Evolutionary conservation across 2,797 vertebrate genomes (phyloP), one percentile per base, ranked within the genome.

Genomic region (Leptodactylus fallax): DNA sequence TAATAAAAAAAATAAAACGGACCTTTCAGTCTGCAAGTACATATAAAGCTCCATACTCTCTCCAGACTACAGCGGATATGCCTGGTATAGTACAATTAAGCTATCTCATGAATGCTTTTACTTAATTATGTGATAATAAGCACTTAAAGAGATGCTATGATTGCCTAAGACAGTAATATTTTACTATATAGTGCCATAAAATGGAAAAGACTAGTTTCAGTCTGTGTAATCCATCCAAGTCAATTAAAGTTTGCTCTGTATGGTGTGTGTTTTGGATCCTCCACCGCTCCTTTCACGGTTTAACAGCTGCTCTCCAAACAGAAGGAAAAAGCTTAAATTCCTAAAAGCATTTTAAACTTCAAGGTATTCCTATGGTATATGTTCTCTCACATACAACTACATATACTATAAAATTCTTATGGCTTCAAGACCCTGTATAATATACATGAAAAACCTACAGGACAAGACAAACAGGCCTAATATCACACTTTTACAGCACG

Each of bases 231-330:
- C 56, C 58, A 63, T 85, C 67, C 45, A 85, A 85, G 56, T 53
- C 47, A 76, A 85, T 88, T 88, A 85, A 85, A 88, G 61, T 56
- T 51, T 87, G 67, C 58, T 81, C 79, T 81, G 65, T 23, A 55
- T 74, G 55, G n/a, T 88, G 81, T 85, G 60, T 88, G 61, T 19
- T 88, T 85, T 88, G 82, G 82, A 88, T 60, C 19, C 14, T 21
- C 36, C 47, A 17, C 45, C 72, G 45, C 55, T 80, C 56, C 69
- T 49, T 81, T 81, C 51, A 71, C 16, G 63, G 60, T 72, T 85
- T 85, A 80, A 81, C 83, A 85, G 56, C 87, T 85, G 83, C 25
- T 65, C 27, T 81, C 47, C 47, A 55, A 79, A 65, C 45, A 60
- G 56, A 72, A 81, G 23, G n/a, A 79, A 74, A 56, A 55, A 53